Conservation (phyloP, 92 coral and sea anemone genomes). For the Epizoanthus fatuus region DNA sequence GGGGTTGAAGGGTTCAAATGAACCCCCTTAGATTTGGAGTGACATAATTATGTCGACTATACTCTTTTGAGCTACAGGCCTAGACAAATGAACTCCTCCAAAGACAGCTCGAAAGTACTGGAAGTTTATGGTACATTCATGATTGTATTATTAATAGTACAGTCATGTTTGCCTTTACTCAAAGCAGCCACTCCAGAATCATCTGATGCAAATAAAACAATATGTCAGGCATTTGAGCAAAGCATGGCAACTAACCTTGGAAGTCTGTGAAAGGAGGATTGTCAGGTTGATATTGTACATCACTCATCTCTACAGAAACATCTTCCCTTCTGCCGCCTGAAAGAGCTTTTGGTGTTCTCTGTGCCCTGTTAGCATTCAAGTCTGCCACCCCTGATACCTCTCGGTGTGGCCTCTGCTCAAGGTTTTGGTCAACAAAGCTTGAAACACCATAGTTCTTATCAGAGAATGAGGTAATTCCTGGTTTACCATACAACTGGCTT, state of each 20-base stretch:
- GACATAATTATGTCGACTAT: too few species aligned
- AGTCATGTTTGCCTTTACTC: too few species aligned
- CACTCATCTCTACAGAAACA: conserved; percentile 63
- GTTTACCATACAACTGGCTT: conserved; percentile 82
- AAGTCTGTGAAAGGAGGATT: conserved; percentile 94
- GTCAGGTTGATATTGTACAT: conserved; percentile 59
- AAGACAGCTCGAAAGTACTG: too few species aligned
- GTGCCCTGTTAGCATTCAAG: conserved; percentile 46
- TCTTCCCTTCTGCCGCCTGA: conserved; percentile 48
- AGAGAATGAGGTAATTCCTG: conserved; percentile 79
- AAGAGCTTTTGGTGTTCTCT: conserved; percentile 2
- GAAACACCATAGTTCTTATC: conserved; percentile 68
- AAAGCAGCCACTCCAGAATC: too few species aligned
- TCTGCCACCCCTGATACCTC: conserved; percentile 49
- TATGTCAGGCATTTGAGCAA: background rate
- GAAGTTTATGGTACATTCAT: too few species aligned
- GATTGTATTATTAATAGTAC: too few species aligned
- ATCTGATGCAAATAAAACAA: background rate
- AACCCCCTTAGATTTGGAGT: too few species aligned
- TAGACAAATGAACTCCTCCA: too few species aligned
- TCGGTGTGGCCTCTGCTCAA: conserved; percentile 55
- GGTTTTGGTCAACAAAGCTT: conserved; percentile 50
- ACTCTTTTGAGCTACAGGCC: too few species aligned
- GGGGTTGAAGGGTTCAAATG: too few species aligned
- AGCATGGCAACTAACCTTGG: conserved; percentile 66